Percentiles rank a stretch among this genome's conserved stretches.
Evolutionary conservation across 2,113 vertebrate species (phyloP).

Genomic region (Pardalotus punctatus): DNA sequence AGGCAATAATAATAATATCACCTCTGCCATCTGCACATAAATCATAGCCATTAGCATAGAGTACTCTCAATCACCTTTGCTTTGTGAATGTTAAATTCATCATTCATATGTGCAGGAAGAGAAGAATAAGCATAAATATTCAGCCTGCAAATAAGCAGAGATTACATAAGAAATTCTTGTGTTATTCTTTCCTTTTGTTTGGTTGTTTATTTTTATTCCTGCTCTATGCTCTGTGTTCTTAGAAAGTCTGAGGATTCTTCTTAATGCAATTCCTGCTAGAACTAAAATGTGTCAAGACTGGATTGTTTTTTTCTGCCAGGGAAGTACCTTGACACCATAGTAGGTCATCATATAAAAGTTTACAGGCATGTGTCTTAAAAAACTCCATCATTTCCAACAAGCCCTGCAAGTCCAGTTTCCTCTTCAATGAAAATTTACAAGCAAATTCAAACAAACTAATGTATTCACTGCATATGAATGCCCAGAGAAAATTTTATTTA

Average conservation of each 20-base stretch:
- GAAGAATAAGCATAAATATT: background rate
- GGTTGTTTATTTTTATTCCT: background rate
- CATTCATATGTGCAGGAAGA: background rate
- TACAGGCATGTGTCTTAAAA: background rate
- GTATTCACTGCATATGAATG: background rate
- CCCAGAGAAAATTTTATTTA: background rate
- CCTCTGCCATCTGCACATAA: conserved; percentile 20
- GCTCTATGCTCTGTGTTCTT: background rate
- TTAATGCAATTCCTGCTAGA: background rate
- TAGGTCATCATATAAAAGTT: background rate
- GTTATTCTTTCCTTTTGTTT: background rate
- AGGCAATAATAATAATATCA: background rate
- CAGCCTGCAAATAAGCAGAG: conserved; percentile 15
- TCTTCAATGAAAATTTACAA: background rate
- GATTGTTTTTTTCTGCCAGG: background rate
- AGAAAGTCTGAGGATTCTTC: conserved; percentile 11
- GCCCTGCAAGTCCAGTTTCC: background rate
- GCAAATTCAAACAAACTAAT: background rate
- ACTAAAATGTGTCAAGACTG: conserved; percentile 1
- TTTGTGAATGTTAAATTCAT: conserved; percentile 57
- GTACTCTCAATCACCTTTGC: conserved; percentile 28
- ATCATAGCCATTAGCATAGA: conserved; percentile 35
- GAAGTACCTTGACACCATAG: background rate
- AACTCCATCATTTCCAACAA: background rate
- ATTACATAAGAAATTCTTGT: conserved; percentile 11